Evolutionary conservation across 2,888 invertebrate genomes (phyloP).

Genomic region (Ennomos erosarius): DNA sequence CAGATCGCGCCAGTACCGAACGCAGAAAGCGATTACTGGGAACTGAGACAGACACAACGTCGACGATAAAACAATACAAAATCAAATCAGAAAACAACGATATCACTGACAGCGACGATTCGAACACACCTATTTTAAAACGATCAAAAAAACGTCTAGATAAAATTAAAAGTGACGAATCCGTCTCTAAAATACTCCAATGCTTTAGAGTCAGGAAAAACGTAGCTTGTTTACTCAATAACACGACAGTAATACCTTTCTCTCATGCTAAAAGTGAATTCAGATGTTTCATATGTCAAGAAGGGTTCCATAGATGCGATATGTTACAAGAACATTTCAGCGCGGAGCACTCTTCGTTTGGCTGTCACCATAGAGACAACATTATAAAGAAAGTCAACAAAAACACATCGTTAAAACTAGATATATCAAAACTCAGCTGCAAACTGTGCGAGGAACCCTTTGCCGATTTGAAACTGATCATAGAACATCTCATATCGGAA

Average conservation of each 20-base stretch:
- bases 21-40: constrained; percentile 46
- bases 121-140: neutral
- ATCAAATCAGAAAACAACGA: constrained; percentile 4
- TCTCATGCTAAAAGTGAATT: constrained; percentile 55
- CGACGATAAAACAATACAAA: constrained; percentile 4
- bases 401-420: constrained; percentile 40
- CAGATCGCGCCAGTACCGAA: constrained; percentile 29
- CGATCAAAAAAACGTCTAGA: too few relatives aligned
- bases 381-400: constrained; percentile 44
- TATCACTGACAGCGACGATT: constrained; percentile 3
- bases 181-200: constrained; percentile 10
- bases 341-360: constrained; percentile 9
- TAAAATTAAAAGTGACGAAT: too few relatives aligned
- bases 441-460: constrained; percentile 40
- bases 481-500: constrained; percentile 41
- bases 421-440: constrained; percentile 40
- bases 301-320: constrained; percentile 42
- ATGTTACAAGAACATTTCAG: constrained; percentile 33
- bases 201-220: constrained; percentile 29
- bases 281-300: constrained; percentile 55
- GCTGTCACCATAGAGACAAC: constrained; percentile 9
- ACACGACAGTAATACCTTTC: constrained; percentile 53
- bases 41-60: constrained; percentile 11
- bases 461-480: constrained; percentile 36
- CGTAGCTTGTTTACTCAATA: constrained; percentile 29